phyloP scores from a whole-genome alignment of 1,140 invertebrate species.

The Neodiprion pinetum region DNA sequence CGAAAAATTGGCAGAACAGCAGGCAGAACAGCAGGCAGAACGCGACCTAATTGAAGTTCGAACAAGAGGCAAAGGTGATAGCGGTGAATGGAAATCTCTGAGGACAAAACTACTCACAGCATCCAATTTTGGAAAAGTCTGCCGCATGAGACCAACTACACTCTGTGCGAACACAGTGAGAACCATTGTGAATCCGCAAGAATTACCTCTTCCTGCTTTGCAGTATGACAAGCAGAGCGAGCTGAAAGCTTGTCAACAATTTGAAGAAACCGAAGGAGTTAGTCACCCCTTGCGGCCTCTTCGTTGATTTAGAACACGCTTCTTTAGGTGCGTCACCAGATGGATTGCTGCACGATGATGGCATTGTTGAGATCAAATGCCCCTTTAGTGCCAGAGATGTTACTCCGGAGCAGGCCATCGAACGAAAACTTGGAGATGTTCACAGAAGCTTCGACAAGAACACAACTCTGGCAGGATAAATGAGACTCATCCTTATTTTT shows the following conservation, averaged over 20 bases:
- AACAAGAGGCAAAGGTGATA: constrained; percentile 37
- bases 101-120: constrained; percentile 44
- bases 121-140: constrained; percentile 49
- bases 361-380: constrained; percentile 51
- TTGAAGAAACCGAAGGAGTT: constrained; percentile 29
- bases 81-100: constrained; percentile 39
- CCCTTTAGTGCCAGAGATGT: constrained; percentile 34
- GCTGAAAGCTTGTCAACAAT: constrained; percentile 34
- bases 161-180: constrained; percentile 33
- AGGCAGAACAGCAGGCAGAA: constrained; percentile 16
- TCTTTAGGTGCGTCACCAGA: constrained; percentile 53
- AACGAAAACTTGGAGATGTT: constrained; percentile 24
- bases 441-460: constrained; percentile 27
- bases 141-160: constrained; percentile 32
- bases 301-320: constrained; percentile 42
- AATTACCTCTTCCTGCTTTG: constrained; percentile 28
- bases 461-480: constrained; percentile 37
- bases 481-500: constrained; percentile 48
- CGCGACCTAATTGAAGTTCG: constrained; percentile 31
- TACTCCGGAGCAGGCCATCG: constrained; percentile 29
- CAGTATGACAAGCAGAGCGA: constrained; percentile 45
- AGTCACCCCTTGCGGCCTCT: constrained; percentile 48
- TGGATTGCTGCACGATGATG: constrained; percentile 48
- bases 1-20: constrained; percentile 17
- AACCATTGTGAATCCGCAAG: constrained; percentile 34